These are phyloP conservation scores for Otolemur garnettii DNA, from an alignment of 2,113 vertebrate species.

Conservation along the genomic window DNA sequence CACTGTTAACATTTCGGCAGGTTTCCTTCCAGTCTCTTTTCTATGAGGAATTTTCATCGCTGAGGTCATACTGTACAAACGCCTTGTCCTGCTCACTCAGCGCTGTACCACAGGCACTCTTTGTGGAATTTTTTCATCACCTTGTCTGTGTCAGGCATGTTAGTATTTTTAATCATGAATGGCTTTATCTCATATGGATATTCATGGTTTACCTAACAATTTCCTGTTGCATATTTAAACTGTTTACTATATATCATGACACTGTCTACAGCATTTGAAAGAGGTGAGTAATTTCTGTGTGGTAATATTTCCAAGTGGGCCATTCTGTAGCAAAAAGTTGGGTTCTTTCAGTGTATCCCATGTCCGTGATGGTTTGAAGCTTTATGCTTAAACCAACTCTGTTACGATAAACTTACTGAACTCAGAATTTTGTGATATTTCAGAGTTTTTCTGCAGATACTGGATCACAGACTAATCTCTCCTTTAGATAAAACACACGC, in stretches of 20 bases:
- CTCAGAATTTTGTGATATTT: not conserved
- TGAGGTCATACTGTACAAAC: not conserved
- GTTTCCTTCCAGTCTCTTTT: not conserved
- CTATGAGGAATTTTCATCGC: not conserved
- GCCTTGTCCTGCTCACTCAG: not conserved
- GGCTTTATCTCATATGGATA: not conserved
- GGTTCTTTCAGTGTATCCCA: not conserved
- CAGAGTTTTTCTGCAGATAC: not conserved
- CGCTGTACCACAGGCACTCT: not conserved
- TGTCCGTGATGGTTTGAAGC: not conserved
- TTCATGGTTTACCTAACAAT: not conserved
- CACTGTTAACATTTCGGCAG: not conserved
- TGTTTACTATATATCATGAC: not conserved
- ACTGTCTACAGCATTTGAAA: not conserved
- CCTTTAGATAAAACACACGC: not conserved
- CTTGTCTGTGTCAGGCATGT: too few relatives aligned
- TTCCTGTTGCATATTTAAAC: constrained; percentile 33
- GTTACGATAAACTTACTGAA: not conserved
- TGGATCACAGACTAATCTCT: not conserved
- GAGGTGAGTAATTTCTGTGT: not conserved
- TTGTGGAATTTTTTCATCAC: not conserved
- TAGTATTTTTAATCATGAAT: not conserved
- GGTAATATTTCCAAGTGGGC: not conserved
- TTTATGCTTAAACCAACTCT: not conserved
- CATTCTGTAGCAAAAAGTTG: not conserved